Evolutionary conservation across 1,140 invertebrate species (phyloP).

Genomic region (Drosophila subpulchrella): DNA sequence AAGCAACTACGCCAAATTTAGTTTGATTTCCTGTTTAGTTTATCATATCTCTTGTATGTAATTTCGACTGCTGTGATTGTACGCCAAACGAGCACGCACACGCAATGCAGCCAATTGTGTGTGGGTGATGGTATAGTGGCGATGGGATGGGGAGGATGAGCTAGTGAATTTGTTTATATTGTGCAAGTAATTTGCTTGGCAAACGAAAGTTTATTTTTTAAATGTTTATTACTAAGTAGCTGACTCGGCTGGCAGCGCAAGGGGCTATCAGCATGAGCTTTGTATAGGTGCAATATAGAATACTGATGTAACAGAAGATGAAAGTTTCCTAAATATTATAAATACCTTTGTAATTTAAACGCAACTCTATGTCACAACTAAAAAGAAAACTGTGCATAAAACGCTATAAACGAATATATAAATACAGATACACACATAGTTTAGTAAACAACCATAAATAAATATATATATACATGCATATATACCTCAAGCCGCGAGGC

Average conservation of each 20-base stretch:
- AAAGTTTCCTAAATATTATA: constrained; percentile 33
- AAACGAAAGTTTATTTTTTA: constrained; percentile 51
- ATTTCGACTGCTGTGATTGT: constrained; percentile 77
- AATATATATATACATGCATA: constrained; percentile 50
- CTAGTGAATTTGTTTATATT: constrained; percentile 61
- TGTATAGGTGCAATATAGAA: constrained; percentile 69
- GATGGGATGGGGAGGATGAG: constrained; percentile 11
- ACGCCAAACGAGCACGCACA: constrained; percentile 32
- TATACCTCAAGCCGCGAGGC: constrained; percentile 61
- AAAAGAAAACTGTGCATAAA: constrained; percentile 71
- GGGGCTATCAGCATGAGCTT: constrained; percentile 30
- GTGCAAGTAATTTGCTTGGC: constrained; percentile 54
- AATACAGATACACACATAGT: constrained; percentile 17
- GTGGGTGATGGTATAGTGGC: constrained; percentile 5
- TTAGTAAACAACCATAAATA: constrained; percentile 37
- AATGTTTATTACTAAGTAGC: constrained; percentile 52
- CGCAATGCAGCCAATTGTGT: constrained; percentile 56
- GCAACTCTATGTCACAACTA: constrained; percentile 37
- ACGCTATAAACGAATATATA: constrained; percentile 38
- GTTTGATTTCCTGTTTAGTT: constrained; percentile 64
- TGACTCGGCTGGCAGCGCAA: constrained; percentile 24
- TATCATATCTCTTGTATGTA: constrained; percentile 50
- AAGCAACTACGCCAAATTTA: constrained; percentile 76
- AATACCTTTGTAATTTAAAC: constrained; percentile 12
- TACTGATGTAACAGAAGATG: constrained; percentile 17